These are phyloP conservation scores for Troides helena DNA, from an alignment of 2,888 invertebrate genomes.

Conservation along the genomic window DNA sequence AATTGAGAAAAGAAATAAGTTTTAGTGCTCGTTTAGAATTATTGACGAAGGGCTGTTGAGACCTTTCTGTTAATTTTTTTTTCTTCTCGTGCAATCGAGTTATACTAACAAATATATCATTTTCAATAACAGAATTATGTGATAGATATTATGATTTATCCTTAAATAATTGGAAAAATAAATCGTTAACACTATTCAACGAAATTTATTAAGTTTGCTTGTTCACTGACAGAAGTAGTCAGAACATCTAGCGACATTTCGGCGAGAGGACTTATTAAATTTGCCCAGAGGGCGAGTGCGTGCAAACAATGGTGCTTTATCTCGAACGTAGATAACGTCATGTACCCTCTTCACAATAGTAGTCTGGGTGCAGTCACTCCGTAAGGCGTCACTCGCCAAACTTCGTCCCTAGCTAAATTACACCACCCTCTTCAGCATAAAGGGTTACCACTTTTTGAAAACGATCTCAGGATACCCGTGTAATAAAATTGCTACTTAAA, in stretches of 20 bases:
- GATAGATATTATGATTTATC: neutral
- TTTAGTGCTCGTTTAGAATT: conserved; percentile 59
- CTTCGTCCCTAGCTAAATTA: conserved; percentile 48
- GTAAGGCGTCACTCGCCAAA: conserved; percentile 57
- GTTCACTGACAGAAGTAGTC: conserved; percentile 30
- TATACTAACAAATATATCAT: neutral
- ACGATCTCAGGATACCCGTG: neutral
- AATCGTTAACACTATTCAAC: neutral
- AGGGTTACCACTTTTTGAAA: conserved; percentile 25
- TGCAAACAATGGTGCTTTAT: conserved; percentile 68
- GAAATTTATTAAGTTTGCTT: neutral
- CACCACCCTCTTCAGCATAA: conserved; percentile 37
- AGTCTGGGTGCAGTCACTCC: conserved; percentile 53
- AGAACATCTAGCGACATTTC: conserved; percentile 42
- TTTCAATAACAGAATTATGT: neutral
- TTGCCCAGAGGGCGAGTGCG: conserved; percentile 58
- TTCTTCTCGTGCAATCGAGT: conserved; percentile 13
- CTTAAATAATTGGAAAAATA: neutral
- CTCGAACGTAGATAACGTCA: conserved; percentile 69
- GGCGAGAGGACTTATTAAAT: conserved; percentile 66
- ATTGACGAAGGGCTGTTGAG: conserved; percentile 50
- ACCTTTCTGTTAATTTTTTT: conserved; percentile 31
- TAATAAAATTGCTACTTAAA: neutral
- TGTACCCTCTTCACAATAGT: conserved; percentile 59
- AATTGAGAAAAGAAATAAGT: conserved; percentile 73